Conservation (phyloP, 2,113 vertebrate genomes). For the human (Homo sapiens) region GRCh38 chrX:70039001-70039500, state of each 20-base stretch:
- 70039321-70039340: slow-evolving; percentile 72
- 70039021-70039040: neutral
- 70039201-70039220: neutral
- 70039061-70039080: neutral
- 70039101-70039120: neutral
- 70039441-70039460: slow-evolving; percentile 70
- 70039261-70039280: slow-evolving; percentile 53
- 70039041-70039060: neutral
- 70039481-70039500: neutral
- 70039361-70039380: slow-evolving; percentile 77
- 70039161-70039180: slow-evolving; percentile 6
- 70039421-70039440: slow-evolving; percentile 79
- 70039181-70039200: neutral
- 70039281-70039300: neutral
- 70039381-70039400: slow-evolving; percentile 82
- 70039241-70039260: neutral
- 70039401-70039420: slow-evolving; percentile 81
- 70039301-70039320: slow-evolving; percentile 56
- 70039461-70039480: slow-evolving; percentile 38
- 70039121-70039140: neutral
- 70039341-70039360: slow-evolving; percentile 66
- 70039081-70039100: slow-evolving; percentile 13
- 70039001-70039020: neutral
- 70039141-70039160: neutral
- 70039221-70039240: slow-evolving; percentile 42